These are phyloP conservation scores for Aldabrachelys gigantea DNA, from an alignment of 2,113 vertebrate genomes.

Conservation along the genomic window DNA sequence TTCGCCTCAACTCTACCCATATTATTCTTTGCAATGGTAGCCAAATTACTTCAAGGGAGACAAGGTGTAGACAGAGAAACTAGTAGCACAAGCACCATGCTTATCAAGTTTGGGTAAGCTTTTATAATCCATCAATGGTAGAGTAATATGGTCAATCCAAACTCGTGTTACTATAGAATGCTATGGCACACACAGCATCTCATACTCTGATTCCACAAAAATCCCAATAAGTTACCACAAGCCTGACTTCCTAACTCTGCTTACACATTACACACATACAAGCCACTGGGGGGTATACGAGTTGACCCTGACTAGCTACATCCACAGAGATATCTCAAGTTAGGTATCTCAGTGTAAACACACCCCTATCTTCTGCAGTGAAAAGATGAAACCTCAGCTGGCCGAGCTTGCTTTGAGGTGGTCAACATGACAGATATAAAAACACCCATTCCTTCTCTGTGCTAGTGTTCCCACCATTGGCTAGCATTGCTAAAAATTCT, in stretches of 20 bases:
- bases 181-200: neutral
- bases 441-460: neutral
- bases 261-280: neutral
- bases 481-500: neutral
- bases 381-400: neutral
- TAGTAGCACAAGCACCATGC: accelerated
- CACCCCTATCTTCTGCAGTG: neutral
- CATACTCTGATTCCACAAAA: neutral
- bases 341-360: neutral
- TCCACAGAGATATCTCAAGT: neutral
- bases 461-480: neutral
- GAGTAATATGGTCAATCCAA: neutral
- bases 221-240: accelerated
- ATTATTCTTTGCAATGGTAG: neutral
- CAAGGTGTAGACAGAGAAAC: neutral
- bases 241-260: neutral
- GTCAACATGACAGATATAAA: neutral
- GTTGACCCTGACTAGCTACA: neutral
- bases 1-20: neutral
- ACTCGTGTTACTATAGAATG: neutral
- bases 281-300: neutral
- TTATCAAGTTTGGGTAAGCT: neutral
- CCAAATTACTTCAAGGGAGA: neutral
- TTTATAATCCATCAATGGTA: accelerated
- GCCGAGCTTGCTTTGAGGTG: neutral